A percentile compares a stretch with the other conserved stretches of the same genome.
phyloP scores from a whole-genome alignment of 2,797 vertebrate species.

The Margarornis squamiger region DNA sequence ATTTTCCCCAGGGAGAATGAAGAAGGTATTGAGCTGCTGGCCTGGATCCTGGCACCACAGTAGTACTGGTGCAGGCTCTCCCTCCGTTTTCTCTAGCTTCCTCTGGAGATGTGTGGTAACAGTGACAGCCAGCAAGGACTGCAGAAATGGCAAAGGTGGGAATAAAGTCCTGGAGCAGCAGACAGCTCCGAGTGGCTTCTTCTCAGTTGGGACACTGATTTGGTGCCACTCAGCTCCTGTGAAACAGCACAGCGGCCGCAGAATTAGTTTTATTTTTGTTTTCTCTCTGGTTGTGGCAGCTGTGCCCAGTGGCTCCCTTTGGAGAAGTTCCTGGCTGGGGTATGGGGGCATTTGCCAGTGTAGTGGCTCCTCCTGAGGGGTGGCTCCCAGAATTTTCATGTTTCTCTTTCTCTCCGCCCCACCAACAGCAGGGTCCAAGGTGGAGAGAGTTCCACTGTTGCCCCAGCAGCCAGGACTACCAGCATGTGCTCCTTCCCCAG shows the following conservation, averaged over 20 bases:
- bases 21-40: too few species aligned
- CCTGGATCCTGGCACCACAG: neutral
- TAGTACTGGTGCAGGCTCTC: neutral
- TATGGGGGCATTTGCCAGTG: neutral
- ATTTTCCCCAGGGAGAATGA: neutral
- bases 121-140: neutral
- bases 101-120: neutral
- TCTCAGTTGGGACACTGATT: neutral
- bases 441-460: neutral
- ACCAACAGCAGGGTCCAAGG: neutral
- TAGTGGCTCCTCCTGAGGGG: neutral
- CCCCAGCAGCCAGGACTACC: neutral
- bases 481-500: neutral
- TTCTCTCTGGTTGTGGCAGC: neutral
- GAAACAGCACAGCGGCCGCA: neutral
- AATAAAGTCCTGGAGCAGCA: neutral
- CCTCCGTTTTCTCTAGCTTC: neutral
- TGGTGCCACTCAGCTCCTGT: neutral
- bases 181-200: neutral
- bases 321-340: neutral
- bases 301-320: neutral
- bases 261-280: neutral
- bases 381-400: neutral
- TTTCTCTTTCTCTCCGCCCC: neutral
- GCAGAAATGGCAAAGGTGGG: neutral